Evolutionary conservation across 2,113 vertebrate species (phyloP), one percentile per base, ranked within the genome.

Genomic region (Pachycephala philippinensis): DNA sequence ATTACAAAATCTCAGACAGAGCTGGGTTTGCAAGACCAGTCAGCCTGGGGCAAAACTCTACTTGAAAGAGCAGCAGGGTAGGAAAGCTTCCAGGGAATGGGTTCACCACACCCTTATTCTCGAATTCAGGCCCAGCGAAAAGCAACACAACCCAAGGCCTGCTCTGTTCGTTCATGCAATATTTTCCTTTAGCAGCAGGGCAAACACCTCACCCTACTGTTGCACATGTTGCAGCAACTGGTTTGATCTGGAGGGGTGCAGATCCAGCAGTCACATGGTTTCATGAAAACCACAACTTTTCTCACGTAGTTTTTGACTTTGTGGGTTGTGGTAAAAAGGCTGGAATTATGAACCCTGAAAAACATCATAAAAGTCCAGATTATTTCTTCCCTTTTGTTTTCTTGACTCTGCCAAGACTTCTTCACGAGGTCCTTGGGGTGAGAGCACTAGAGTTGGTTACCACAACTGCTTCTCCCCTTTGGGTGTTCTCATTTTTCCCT

Each of bases 1-100:
- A 56, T 84, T 90, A 93, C 45, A 93, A 86, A 93, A 92, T 72
- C 26, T 94, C 74, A 87, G 88, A 65, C 77, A 94, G 64, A 92
- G 44, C 52, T 89, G 35, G 33, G 76, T 86, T 90, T 93, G 69
- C 87, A 90, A 95, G 82, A 93, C 85, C 78, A 88, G 87, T 39
- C 75, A 94, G 66, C 75, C 87, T 91, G 68, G 54, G 64, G 60
- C 68, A 90, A 93, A 90, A 90, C 35, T 86, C 47, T 66, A 60
- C 66, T 63, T 88, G 79, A 95, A 91, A 95, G 63, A 85, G 23
- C 75, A 87, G 84, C 47, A 80, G 78, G 42, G 76, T 47, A 77
- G 28, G 59, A 96, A 91, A 86, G 26, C 27, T 94, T 84, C 75
- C 52, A 86, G 90, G 47, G 42, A 88, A 85, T 39, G 66, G 50